Evolutionary conservation across 1,140 invertebrate genomes (phyloP), one percentile per base, ranked within the genome.

Genomic region (Eupeodes corollae): DNA sequence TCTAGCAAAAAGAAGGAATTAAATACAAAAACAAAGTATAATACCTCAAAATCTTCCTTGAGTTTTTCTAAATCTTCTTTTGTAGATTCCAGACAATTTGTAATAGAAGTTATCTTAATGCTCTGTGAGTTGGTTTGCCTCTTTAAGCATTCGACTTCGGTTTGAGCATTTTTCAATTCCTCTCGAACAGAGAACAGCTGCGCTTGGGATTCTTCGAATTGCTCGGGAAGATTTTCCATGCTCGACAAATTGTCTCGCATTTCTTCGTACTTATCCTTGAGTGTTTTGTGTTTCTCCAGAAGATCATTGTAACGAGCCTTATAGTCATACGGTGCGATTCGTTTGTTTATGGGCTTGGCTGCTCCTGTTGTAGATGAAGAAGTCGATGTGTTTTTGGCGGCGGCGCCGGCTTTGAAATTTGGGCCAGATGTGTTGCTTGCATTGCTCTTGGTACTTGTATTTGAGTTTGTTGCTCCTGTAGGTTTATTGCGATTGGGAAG

Each of bases 301-400:
- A 78, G 61, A 50, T 77, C 74, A 61, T 74, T 71, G 55, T 73
- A 78, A 33, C 73, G 70, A 11, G 75, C 75, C 56, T 78, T 78
- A 52, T 70, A 78, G 54, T 78, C 76, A 56, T 77, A 77, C 1
- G 75, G 69, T 5, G 75, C 67, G 48, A 77, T 76, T 48, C 72
- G 74, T 40, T 51, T 51, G n/a, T 45, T 52, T 30, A 44, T 46
- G 3, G 50, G 31, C 42, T 46, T 51, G 13, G 40, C 40, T 15
- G 47, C 34, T 40, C 50, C 49, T 15, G 49, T 43, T 30, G 48
- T 38, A 16, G 51, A 46, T 11, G 40, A 18, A 18, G 40, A 15
- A 5, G 45, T 8, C 6, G 51, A 44, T 19, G 47, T 33, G 9
- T 26, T 8, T n/a, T 18, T 42, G 13, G 16, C 3, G 21, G 8